These are phyloP conservation scores for Pseudomyrmex gracilis DNA, from an alignment of 1,140 invertebrate species.

Conservation along the genomic window DNA sequence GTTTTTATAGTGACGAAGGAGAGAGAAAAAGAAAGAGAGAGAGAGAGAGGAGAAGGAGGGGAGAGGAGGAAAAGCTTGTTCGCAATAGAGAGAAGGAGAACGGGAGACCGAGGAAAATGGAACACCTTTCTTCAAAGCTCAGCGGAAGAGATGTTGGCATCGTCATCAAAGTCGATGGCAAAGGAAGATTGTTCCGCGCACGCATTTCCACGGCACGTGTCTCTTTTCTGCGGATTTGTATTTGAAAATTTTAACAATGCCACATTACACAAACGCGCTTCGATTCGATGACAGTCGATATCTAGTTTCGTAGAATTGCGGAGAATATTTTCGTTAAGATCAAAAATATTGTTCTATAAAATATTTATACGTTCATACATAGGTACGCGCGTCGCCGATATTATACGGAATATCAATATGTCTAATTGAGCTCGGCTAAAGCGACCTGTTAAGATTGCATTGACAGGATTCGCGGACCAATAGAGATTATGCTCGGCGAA, in stretches of 20 bases:
- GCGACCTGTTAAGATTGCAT: background rate
- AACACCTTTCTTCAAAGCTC: slow-evolving; percentile 35
- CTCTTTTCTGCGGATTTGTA: background rate
- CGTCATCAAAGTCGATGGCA: slow-evolving; percentile 50
- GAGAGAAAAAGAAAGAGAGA: slow-evolving; percentile 6
- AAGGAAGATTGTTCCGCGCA: slow-evolving; percentile 6
- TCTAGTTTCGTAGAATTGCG: background rate
- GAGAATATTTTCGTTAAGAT: slow-evolving; percentile 13
- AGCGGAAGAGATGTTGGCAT: slow-evolving; percentile 10
- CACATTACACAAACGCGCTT: slow-evolving; percentile 4
- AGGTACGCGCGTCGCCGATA: too few relatives aligned
- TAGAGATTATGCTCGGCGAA: slow-evolving; percentile 41
- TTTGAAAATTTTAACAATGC: slow-evolving; percentile 2
- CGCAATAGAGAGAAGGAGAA: background rate
- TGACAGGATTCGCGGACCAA: slow-evolving; percentile 18
- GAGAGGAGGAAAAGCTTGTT: background rate
- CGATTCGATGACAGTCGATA: slow-evolving; percentile 10
- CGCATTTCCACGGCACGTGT: background rate
- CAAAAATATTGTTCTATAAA: background rate
- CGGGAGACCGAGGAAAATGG: slow-evolving; percentile 17
- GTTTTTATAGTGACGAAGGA: slow-evolving; percentile 26
- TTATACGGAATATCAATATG: slow-evolving; percentile 6
- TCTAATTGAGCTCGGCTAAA: slow-evolving; percentile 18
- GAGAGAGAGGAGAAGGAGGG: background rate
- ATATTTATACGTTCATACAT: slow-evolving; percentile 1